phyloP scores from a whole-genome alignment of 2,113 vertebrate genomes.

The Lampris megalopsis region DNA sequence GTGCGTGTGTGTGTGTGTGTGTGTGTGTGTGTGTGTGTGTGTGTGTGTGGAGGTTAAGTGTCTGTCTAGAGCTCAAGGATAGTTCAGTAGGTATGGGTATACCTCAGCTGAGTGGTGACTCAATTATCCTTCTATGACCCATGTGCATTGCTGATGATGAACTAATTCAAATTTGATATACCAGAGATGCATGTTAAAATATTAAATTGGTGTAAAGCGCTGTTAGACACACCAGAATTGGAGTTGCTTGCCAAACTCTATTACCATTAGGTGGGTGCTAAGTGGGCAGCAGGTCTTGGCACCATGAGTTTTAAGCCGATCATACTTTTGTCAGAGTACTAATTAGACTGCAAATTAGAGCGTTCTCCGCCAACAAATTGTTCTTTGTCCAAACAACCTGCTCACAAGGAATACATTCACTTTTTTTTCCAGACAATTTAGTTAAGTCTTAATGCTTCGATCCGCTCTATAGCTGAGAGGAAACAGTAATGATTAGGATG shows the following conservation, averaged over 20 bases:
- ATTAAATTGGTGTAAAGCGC: not conserved
- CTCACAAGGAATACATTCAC: constrained; percentile 26
- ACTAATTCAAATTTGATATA: too few species aligned
- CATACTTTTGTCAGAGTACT: constrained; percentile 36
- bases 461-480: constrained; percentile 31
- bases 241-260: constrained; percentile 37
- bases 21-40: too few species aligned
- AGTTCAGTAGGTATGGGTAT: too few species aligned
- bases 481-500: constrained; percentile 38
- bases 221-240: not conserved
- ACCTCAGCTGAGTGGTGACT: too few species aligned
- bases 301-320: constrained; percentile 38
- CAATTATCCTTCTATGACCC: too few species aligned
- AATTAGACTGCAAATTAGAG: constrained; percentile 69
- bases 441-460: constrained; percentile 30
- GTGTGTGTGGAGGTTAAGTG: too few species aligned
- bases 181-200: not conserved
- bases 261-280: constrained; percentile 17
- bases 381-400: constrained; percentile 52
- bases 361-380: constrained; percentile 59
- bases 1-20: too few species aligned
- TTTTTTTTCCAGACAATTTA: constrained; percentile 14
- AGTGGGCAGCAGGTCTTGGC: constrained; percentile 40
- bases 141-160: too few species aligned
- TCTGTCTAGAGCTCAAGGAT: too few species aligned